These are phyloP conservation scores for Chironomus striatipennis DNA, from an alignment of 1,140 invertebrate species.

Conservation along the genomic window DNA sequence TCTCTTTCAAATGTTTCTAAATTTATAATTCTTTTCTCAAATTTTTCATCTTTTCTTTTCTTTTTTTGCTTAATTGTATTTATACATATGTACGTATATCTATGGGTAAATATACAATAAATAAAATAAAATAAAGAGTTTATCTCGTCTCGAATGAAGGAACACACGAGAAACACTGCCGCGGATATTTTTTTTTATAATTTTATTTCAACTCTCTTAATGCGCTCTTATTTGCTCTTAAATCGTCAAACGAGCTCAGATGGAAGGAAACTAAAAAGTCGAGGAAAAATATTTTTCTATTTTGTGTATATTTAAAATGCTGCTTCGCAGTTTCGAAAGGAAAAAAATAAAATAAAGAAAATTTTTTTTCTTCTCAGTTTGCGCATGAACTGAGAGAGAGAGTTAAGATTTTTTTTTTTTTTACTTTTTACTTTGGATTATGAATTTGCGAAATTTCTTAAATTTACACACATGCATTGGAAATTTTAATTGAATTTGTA, in stretches of 20 bases:
- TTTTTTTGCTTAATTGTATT: slow-evolving; percentile 12
- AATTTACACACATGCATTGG: neutral
- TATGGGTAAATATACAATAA: neutral
- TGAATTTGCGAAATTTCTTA: neutral
- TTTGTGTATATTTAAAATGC: too few relatives aligned
- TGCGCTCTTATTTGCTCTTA: neutral
- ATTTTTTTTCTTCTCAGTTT: neutral
- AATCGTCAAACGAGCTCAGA: neutral
- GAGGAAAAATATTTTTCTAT: too few relatives aligned
- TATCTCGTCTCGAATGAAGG: neutral
- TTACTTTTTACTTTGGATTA: neutral
- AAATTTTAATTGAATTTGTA: neutral
- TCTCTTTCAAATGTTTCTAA: slow-evolving; percentile 14
- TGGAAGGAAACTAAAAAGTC: neutral
- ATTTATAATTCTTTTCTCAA: slow-evolving; percentile 6
- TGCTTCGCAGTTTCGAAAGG: neutral
- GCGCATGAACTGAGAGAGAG: slow-evolving; percentile 18
- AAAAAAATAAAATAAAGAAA: slow-evolving; percentile 1
- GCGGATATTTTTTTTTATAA: neutral
- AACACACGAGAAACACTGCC: neutral
- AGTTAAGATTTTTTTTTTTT: neutral
- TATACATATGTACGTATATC: neutral
- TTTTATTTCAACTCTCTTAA: neutral
- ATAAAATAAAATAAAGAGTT: neutral
- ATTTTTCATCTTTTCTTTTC: neutral